Conservation (phyloP, 2,888 invertebrate species). For the Drosophila atroscutellata region DNA sequence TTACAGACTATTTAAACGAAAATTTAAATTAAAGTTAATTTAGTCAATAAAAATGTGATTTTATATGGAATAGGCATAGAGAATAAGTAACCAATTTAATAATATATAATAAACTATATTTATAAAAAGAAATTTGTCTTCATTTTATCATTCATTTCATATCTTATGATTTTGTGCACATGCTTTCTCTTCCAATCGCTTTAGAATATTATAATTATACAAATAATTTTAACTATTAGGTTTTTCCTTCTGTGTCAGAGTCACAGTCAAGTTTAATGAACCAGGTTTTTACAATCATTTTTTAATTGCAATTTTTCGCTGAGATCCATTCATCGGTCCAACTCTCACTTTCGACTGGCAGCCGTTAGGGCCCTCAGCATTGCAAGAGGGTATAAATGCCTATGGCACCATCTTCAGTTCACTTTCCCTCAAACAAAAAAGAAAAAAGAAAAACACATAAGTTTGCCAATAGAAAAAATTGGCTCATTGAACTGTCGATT, state of each 20-base stretch:
- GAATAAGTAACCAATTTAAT: neutral
- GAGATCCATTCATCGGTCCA: constrained; percentile 5
- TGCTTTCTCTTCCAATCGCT: neutral
- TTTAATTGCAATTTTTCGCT: constrained; percentile 11
- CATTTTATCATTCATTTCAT: neutral
- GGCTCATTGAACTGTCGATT: constrained; percentile 78
- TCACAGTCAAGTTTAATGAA: constrained; percentile 1
- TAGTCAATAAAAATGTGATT: neutral
- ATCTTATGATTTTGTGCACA: neutral
- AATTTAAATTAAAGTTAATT: neutral
- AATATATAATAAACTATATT: neutral
- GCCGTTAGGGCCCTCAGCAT: constrained; percentile 38
- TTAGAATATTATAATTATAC: neutral
- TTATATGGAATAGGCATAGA: neutral
- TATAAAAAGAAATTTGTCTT: neutral
- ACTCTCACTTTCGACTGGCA: constrained; percentile 52
- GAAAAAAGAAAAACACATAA: constrained; percentile 43
- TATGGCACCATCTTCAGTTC: constrained; percentile 50
- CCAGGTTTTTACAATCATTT: constrained; percentile 12
- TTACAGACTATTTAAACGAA: neutral
- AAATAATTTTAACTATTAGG: neutral
- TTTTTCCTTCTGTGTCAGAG: constrained; percentile 1
- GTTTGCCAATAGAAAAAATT: constrained; percentile 51
- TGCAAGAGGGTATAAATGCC: constrained; percentile 50
- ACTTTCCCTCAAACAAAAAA: constrained; percentile 51